Evolutionary conservation across 1,140 invertebrate genomes (phyloP), one percentile per base, ranked within the genome.

Genomic region (Helicorthomorpha holstii): DNA sequence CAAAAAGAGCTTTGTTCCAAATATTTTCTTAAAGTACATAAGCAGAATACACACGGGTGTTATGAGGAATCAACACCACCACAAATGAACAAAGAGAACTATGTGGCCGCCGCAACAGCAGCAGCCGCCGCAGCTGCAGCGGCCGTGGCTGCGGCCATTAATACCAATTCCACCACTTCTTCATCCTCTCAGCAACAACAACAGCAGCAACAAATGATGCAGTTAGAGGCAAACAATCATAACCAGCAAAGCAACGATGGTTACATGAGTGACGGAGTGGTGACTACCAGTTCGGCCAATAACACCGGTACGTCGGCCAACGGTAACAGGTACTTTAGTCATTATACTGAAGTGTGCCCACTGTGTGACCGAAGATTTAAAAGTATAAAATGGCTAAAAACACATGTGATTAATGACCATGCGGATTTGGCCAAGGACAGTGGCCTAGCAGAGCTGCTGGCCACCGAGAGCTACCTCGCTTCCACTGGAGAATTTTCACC

Each of bases 1-100:
- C 87, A 94, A 66, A 98, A 98, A 67, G 91, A 96, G 71, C 69
- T 97, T 1, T 92, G 91, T 70, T 94, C 89, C 67, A 97, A 97
- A 66, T 98, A 97, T 67, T 97, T 97, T 64, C 70, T 98, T 16
- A 79, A 89, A 51, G 89, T 93, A 2, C 94, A 98, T 70, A 96
- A 96, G 63, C 85, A 94, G 62, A 98, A 97, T 66, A 96, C 91
- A 3, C 94, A 98, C 64, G 93, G 93, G 1, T 91, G 97, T 45
- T 74, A 81, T 16, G 85, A 83, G 56, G 83, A 85, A 29, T 56
- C 59, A 24, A 54, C 61, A 7, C 54, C 58, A 44, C 29, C 29
- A 16, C 16, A 7, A 34, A 7, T 34, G 29, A 16, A 7, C 56
- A 54, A 22, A 54, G 53, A 10, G 53, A 50, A 12, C 12, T 34